Evolutionary conservation across 2,797 vertebrate species (phyloP).

Genomic region (Cheracebus regulus): DNA sequence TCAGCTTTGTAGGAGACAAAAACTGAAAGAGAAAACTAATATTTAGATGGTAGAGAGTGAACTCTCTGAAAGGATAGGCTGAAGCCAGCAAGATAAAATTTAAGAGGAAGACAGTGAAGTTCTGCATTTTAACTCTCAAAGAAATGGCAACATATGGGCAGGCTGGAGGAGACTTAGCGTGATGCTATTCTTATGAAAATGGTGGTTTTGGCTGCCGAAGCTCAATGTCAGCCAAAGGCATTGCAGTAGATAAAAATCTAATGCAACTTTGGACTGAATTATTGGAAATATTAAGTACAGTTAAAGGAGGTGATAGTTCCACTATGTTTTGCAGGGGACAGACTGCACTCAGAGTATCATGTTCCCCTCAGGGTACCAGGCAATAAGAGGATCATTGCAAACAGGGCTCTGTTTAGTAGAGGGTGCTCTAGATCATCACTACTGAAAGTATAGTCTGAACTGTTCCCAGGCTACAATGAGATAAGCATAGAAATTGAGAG

Average conservation of each 20-base stretch:
- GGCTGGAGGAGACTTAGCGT: constrained; percentile 1
- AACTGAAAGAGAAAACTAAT: not conserved
- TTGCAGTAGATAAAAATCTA: constrained; percentile 20
- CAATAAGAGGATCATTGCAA: not conserved
- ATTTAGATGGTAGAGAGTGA: not conserved
- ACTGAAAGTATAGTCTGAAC: not conserved
- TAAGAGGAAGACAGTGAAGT: constrained; percentile 19
- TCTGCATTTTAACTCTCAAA: constrained; percentile 46
- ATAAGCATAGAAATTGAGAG: constrained; percentile 5
- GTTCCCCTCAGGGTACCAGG: not conserved
- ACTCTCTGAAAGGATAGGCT: not conserved
- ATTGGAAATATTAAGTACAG: not conserved
- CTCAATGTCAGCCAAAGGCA: constrained; percentile 13
- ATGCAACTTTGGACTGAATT: not conserved
- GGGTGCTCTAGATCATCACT: not conserved
- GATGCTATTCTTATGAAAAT: constrained; percentile 21
- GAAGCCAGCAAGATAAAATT: constrained; percentile 32
- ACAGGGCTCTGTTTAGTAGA: not conserved
- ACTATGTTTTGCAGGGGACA: not conserved
- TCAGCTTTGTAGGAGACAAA: not conserved
- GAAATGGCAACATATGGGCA: constrained; percentile 40
- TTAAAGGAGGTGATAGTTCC: not conserved
- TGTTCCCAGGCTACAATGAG: not conserved
- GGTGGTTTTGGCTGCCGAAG: constrained; percentile 11
- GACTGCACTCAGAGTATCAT: not conserved